Base-by-base conservation (phyloP, 2,113 vertebrate species). In the Lophochroa leadbeateri region DNA sequence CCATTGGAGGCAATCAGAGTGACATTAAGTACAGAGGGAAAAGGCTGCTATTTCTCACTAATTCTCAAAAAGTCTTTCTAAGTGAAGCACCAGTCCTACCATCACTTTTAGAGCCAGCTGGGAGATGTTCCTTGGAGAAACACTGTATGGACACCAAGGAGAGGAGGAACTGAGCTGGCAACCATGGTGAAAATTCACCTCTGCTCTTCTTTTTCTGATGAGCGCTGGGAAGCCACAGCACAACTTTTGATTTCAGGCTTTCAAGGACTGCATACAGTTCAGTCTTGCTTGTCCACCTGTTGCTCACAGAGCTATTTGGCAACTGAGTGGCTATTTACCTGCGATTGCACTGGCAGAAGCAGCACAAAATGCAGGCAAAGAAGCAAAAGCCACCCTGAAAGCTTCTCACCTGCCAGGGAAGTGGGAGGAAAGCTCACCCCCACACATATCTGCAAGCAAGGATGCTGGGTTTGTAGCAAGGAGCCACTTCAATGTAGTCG, bases 91-190 rank as follows among this genome's bases (percentile, higher is more conserved):
- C 2, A 0, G 18, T 57, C 57, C 6, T 6, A 43, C 20, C 67
- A 70, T 37, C 33, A 0, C 75, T 6, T 31, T 50, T 46, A 15
- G 29, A 76, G 82, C 47, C 82, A 49, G 69, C 6, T 3, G 1
- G 46, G 67, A 60, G 13, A 24, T 2, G 16, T 23, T 72, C 47
- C 75, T 46, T 29, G 39, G 47, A 94, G 41, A 61, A 86, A 55
- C 5, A 0, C 1, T 0, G 63, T 19, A 44, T 6, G 2, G 16
- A 33, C 60, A 68, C 13, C 0, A 3, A 50, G 49, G 20, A 82
- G 31, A 88, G 37, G 49, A 82, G 44, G 55, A 84, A 67, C 28
- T 9, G 10, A 91, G 49, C 65, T 86, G 58, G 64, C 31, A 67
- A 2, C n/a, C 6, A 2, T 0, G 3, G 77, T 41, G 43, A 80